These are phyloP conservation scores for Acomys russatus DNA, from an alignment of 2,797 vertebrate species.

Conservation along the genomic window DNA sequence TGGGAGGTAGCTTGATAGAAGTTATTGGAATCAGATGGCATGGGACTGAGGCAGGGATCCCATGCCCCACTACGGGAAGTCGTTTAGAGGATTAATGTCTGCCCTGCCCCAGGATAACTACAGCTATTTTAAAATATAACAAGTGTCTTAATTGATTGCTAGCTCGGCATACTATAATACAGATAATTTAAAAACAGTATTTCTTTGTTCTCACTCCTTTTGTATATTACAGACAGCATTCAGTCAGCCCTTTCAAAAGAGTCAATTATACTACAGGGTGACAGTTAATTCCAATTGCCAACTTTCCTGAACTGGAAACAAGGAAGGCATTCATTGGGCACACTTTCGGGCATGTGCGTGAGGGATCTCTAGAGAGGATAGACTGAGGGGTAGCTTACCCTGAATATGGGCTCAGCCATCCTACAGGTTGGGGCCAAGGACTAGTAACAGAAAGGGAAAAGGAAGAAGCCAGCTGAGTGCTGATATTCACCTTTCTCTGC, in stretches of 20 bases:
- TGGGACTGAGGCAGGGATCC: no score
- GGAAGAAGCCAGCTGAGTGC: not conserved
- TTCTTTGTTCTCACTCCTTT: conserved; percentile 30
- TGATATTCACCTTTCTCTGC: not conserved
- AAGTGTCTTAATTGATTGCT: no score
- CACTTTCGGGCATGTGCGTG: not conserved
- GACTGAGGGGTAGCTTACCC: not conserved
- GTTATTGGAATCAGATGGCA: no score
- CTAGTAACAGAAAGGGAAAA: not conserved
- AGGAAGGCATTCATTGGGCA: not conserved
- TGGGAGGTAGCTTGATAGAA: no score
- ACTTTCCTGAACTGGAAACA: not conserved
- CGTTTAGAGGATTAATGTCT: no score
- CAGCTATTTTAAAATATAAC: no score
- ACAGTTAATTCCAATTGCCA: not conserved
- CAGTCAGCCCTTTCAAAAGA: conserved; percentile 60
- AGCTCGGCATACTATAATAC: no score
- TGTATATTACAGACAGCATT: conserved; percentile 55
- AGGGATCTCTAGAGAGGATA: not conserved
- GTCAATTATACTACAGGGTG: not conserved
- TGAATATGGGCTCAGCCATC: not conserved
- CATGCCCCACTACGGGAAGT: no score
- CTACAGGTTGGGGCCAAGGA: not conserved
- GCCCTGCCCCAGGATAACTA: no score
- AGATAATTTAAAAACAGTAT: not conserved